Conservation (phyloP, 2,113 vertebrate species). For the Zootoca vivipara region DNA sequence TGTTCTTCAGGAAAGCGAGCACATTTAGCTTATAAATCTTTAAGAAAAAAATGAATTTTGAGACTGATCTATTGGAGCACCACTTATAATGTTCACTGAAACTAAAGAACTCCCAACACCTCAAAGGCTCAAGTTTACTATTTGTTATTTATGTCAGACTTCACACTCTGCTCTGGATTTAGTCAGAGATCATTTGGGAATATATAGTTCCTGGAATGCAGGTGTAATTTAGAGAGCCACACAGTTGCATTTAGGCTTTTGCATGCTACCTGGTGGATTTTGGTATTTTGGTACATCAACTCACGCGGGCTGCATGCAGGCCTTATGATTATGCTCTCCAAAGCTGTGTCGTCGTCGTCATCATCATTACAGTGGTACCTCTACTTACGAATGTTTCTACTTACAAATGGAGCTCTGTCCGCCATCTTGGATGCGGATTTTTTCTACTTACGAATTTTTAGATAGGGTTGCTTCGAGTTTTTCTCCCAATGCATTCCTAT, state of each 20-base stretch:
- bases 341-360: no score
- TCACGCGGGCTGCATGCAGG: neutral
- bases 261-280: neutral
- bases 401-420: no score
- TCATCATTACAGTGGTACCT: no score
- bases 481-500: no score
- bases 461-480: no score
- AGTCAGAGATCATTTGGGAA: constrained; percentile 35
- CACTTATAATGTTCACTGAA: constrained; percentile 32
- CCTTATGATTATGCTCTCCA: neutral
- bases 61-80: constrained; percentile 18
- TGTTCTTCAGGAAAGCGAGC: constrained; percentile 32
- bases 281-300: neutral
- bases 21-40: constrained; percentile 3
- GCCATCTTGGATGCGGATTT: no score
- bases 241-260: neutral
- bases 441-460: no score
- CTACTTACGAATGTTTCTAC: no score
- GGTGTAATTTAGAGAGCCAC: neutral
- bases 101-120: constrained; percentile 36
- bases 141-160: constrained; percentile 32
- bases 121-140: constrained; percentile 22
- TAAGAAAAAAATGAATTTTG: constrained; percentile 36
- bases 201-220: constrained; percentile 14
- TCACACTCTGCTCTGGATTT: constrained; percentile 22